phyloP scores from a whole-genome alignment of 1,140 invertebrate species.

The Aethina tumida region DNA sequence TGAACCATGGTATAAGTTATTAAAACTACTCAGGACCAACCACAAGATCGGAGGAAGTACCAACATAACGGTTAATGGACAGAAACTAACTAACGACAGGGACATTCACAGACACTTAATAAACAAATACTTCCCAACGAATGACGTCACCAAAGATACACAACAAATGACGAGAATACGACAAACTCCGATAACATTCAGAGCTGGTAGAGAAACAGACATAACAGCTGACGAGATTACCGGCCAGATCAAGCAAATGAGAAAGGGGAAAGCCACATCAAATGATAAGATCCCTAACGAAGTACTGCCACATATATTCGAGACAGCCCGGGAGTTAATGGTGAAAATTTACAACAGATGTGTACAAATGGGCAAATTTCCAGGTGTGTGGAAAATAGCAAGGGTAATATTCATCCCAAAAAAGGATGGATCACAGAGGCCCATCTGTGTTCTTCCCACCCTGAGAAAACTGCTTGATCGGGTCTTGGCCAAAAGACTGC shows the following conservation, averaged over 20 bases:
- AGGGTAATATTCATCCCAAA: neutral
- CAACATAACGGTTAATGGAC: neutral
- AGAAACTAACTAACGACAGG: neutral
- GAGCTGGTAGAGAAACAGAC: neutral
- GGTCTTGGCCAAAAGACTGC: neutral
- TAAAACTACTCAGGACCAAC: neutral
- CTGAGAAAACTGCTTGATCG: constrained; percentile 6
- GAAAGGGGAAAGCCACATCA: constrained; percentile 1
- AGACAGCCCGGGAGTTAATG: neutral
- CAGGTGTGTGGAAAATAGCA: neutral
- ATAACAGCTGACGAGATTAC: neutral
- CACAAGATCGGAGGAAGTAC: neutral
- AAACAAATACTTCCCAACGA: too few species aligned
- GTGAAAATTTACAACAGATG: neutral
- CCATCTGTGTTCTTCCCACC: neutral
- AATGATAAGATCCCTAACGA: neutral
- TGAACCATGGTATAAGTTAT: constrained; percentile 2
- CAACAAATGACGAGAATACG: neutral
- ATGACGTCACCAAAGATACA: neutral
- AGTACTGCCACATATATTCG: neutral
- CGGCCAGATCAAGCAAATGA: neutral
- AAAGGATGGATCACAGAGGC: constrained; percentile 1
- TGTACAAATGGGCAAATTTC: neutral
- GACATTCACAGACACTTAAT: constrained; percentile 1
- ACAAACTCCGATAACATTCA: neutral